Percentiles rank a stretch among this genome's conserved stretches.
Evolutionary conservation across 2,113 vertebrate species (phyloP).

Genomic region (Datnioides undecimradiatus): DNA sequence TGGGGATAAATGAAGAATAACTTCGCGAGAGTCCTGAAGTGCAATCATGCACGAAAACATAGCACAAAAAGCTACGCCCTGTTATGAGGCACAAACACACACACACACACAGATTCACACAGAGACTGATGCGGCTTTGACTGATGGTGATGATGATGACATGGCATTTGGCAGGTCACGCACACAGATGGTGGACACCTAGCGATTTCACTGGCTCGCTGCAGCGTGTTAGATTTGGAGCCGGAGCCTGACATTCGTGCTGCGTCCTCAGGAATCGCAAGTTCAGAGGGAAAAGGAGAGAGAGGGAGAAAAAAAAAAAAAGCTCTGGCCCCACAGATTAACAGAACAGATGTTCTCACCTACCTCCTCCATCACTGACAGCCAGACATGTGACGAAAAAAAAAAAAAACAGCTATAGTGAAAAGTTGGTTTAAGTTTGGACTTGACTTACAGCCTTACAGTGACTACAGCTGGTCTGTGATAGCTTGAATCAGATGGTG

Average conservation of each 20-base stretch:
- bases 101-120: slow-evolving; percentile 35
- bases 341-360: slow-evolving; percentile 73
- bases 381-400: slow-evolving; percentile 20
- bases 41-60: slow-evolving; percentile 7
- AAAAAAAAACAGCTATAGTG: slow-evolving; percentile 15
- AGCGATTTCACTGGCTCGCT: slow-evolving; percentile 62
- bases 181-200: slow-evolving; percentile 83
- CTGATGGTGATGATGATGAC: slow-evolving; percentile 77
- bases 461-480: slow-evolving; percentile 26
- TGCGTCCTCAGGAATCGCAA: slow-evolving; percentile 60
- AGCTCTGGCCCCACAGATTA: slow-evolving; percentile 53
- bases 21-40: slow-evolving; percentile 2
- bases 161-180: slow-evolving; percentile 81
- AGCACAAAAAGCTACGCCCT: slow-evolving; percentile 1
- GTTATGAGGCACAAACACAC: background rate
- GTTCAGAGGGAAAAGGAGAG: slow-evolving; percentile 50
- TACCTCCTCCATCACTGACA: slow-evolving; percentile 67
- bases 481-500: slow-evolving; percentile 28
- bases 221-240: slow-evolving; percentile 65
- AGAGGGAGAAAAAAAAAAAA: background rate
- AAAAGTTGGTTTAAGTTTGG: slow-evolving; percentile 58
- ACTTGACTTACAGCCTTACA: slow-evolving; percentile 48
- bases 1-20: slow-evolving; percentile 24
- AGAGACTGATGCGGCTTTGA: slow-evolving; percentile 60
- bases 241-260: slow-evolving; percentile 60